Evolutionary conservation across 2,113 vertebrate genomes (phyloP).

Genomic region (Globicephala melas): DNA sequence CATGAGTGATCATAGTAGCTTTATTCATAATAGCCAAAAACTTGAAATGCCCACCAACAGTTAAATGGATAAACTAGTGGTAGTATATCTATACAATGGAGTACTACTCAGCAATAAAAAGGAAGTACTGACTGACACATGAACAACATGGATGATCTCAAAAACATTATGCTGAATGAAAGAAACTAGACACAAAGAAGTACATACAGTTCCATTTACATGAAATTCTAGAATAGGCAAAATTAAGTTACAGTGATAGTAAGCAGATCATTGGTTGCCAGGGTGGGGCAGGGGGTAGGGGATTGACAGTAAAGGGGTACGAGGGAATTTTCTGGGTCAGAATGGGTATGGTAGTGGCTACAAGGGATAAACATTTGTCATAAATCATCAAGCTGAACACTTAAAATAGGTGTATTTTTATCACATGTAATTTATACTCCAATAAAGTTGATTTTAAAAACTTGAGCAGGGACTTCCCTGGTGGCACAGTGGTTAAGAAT

Average conservation of each 20-base stretch:
- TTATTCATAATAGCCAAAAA: no score
- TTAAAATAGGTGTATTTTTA: neutral
- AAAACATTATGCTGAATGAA: neutral
- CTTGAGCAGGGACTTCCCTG: neutral
- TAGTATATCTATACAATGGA: no score
- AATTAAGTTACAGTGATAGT: neutral
- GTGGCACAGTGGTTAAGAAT: no score
- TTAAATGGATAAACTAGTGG: no score
- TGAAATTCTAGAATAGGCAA: neutral
- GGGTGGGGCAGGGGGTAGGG: no score
- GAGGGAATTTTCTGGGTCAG: neutral
- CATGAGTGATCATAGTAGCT: no score
- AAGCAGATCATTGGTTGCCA: neutral
- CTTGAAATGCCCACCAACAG: no score
- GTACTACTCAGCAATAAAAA: neutral
- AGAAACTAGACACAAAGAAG: no score
- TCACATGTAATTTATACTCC: neutral
- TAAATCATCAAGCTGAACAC: neutral
- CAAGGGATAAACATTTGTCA: neutral
- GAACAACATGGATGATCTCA: neutral
- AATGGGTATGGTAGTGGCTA: neutral
- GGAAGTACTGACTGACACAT: neutral
- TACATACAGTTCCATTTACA: no score
- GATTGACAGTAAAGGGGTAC: neutral
- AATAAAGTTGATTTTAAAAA: neutral